These are phyloP conservation scores for Ptilodon capucinus DNA, from an alignment of 2,888 invertebrate genomes.

Conservation along the genomic window DNA sequence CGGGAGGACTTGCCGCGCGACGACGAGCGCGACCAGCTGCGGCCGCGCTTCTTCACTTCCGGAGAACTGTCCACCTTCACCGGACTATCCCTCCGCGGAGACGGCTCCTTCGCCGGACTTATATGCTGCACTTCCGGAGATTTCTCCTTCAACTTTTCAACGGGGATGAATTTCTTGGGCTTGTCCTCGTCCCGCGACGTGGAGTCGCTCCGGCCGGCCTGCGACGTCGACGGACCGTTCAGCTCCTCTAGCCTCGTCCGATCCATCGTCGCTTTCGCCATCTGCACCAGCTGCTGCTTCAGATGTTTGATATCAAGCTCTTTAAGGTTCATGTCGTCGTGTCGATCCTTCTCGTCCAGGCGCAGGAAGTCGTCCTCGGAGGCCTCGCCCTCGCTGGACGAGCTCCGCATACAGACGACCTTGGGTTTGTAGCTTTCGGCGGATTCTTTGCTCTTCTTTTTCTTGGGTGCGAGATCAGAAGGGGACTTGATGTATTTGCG, in stretches of 20 bases:
- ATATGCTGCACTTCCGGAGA: constrained; percentile 23
- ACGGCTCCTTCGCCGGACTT: constrained; percentile 14
- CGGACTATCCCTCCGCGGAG: constrained; percentile 15
- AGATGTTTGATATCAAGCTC: constrained; percentile 84
- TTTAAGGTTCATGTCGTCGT: constrained; percentile 64
- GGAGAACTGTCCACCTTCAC: constrained; percentile 48
- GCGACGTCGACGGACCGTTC: constrained; percentile 54
- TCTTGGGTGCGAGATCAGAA: constrained; percentile 62
- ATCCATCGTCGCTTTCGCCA: constrained; percentile 85
- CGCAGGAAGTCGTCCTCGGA: constrained; percentile 80
- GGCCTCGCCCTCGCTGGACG: constrained; percentile 83
- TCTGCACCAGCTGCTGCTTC: constrained; percentile 85
- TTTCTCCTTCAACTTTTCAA: constrained; percentile 28
- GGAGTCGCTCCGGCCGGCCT: constrained; percentile 18
- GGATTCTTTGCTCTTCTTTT: constrained; percentile 48
- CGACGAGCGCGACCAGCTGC: constrained; percentile 61
- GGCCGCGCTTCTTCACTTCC: constrained; percentile 44
- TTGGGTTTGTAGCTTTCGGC: constrained; percentile 56
- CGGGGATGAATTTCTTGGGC: constrained; percentile 17
- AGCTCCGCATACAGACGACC: constrained; percentile 81
- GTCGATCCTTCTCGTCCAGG: constrained; percentile 73
- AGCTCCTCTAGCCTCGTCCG: constrained; percentile 45
- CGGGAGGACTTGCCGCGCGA: constrained; percentile 55
- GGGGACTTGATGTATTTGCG: constrained; percentile 75
- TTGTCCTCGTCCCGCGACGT: constrained; percentile 19